Evolutionary conservation across 2,888 invertebrate genomes (phyloP).

Genomic region (Hydrotaea diabolus): DNA sequence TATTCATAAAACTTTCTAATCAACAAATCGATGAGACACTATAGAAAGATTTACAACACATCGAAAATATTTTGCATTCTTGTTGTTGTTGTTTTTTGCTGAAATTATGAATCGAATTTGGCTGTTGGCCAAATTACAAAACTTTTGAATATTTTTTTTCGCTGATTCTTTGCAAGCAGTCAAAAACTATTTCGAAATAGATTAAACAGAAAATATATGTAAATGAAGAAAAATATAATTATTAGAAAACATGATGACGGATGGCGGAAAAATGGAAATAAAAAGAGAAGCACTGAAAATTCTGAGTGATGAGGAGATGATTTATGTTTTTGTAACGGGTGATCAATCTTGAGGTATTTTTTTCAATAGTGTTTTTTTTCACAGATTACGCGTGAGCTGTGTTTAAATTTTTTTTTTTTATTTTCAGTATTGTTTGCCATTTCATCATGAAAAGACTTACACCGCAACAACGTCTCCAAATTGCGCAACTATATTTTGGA

Average conservation of each 20-base stretch:
- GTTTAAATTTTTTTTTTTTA: too few species aligned
- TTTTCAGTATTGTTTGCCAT: too few species aligned
- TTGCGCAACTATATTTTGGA: too few species aligned
- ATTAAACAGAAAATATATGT: conserved; percentile 38
- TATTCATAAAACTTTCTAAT: conserved; percentile 38
- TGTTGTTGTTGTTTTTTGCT: conserved; percentile 22
- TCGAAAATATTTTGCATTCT: conserved; percentile 44
- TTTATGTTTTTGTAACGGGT: too few species aligned
- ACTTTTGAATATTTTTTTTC: conserved; percentile 12
- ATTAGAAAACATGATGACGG: neutral
- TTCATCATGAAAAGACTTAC: too few species aligned
- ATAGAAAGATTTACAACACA: conserved; percentile 56
- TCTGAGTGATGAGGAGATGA: neutral
- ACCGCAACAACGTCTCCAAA: too few species aligned
- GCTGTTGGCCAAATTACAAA: conserved; percentile 56
- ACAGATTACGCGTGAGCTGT: too few species aligned
- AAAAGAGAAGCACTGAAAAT: neutral
- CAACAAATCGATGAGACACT: conserved; percentile 59
- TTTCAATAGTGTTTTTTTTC: too few species aligned
- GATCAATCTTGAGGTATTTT: too few species aligned
- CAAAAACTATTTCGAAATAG: conserved; percentile 37
- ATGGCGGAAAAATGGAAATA: neutral
- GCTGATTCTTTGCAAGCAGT: conserved; percentile 34
- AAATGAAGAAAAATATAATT: neutral
- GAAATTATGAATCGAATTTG: conserved; percentile 60